These are phyloP conservation scores for Entelurus aequoreus DNA, from an alignment of 2,113 vertebrate species.

Conservation along the genomic window DNA sequence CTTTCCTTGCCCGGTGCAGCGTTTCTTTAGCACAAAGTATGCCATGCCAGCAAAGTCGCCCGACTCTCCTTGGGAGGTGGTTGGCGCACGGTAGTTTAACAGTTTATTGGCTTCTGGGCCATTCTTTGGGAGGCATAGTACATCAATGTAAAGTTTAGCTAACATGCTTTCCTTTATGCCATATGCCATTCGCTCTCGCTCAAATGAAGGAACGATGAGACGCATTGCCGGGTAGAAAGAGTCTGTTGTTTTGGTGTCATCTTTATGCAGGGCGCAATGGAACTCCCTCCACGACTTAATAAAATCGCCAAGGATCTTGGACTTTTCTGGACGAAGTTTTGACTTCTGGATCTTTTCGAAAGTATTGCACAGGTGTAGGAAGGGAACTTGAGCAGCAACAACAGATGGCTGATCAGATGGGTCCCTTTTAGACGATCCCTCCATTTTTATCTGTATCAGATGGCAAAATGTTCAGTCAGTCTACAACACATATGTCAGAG, in stretches of 20 bases:
- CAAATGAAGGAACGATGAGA: conserved; percentile 86
- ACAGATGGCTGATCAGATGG: conserved; percentile 63
- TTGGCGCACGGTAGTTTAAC: conserved; percentile 86
- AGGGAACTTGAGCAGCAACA: conserved; percentile 88
- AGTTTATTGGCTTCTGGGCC: conserved; percentile 91
- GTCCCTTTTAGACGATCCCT: conserved; percentile 48
- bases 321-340: conserved; percentile 83
- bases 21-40: conserved; percentile 89
- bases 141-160: conserved; percentile 91
- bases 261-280: conserved; percentile 85
- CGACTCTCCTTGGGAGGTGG: conserved; percentile 76
- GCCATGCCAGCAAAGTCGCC: conserved; percentile 91
- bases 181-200: conserved; percentile 93
- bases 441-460: conserved; percentile 51
- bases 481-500: no score
- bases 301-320: conserved; percentile 80
- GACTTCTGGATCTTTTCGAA: conserved; percentile 87
- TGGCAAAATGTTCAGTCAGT: not conserved
- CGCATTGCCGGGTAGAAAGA: conserved; percentile 96
- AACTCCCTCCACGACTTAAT: conserved; percentile 90
- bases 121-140: conserved; percentile 84
- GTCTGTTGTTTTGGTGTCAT: conserved; percentile 76
- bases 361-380: conserved; percentile 82
- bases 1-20: conserved; percentile 79
- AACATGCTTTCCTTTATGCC: conserved; percentile 97